phyloP scores from a whole-genome alignment of 2,888 invertebrate genomes.

The Hofmannophila pseudospretella region DNA sequence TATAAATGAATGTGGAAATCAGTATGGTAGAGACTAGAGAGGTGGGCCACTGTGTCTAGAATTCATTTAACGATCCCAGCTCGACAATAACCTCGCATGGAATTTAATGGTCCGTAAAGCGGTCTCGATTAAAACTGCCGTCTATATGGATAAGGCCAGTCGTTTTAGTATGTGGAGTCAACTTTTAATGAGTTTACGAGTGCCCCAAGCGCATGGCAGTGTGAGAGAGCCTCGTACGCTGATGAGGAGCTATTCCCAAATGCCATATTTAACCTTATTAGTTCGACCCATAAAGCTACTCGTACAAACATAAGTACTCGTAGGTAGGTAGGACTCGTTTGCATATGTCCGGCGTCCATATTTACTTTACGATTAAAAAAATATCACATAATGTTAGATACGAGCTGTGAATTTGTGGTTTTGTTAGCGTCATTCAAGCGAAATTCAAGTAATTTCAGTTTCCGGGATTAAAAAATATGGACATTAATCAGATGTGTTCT shows the following conservation, averaged over 20 bases:
- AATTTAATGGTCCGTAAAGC: conserved; percentile 68
- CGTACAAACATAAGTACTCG: conserved; percentile 1
- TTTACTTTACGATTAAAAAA: too few species aligned
- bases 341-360: background rate
- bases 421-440: too few species aligned
- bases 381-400: too few species aligned
- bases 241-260: conserved; percentile 35
- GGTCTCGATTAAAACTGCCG: conserved; percentile 70
- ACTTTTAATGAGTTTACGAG: conserved; percentile 74
- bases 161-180: conserved; percentile 59
- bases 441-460: too few species aligned
- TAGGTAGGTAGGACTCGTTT: too few species aligned
- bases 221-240: conserved; percentile 27
- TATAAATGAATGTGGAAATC: conserved; percentile 11
- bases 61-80: conserved; percentile 65
- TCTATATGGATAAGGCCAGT: conserved; percentile 61
- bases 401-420: too few species aligned
- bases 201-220: conserved; percentile 26
- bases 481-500: too few species aligned
- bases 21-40: conserved; percentile 11
- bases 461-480: too few species aligned
- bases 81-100: conserved; percentile 63
- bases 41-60: conserved; percentile 43
- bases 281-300: conserved; percentile 18
- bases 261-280: conserved; percentile 39